These are phyloP conservation scores for Petroica traversi DNA, from an alignment of 2,113 vertebrate species.

Conservation along the genomic window DNA sequence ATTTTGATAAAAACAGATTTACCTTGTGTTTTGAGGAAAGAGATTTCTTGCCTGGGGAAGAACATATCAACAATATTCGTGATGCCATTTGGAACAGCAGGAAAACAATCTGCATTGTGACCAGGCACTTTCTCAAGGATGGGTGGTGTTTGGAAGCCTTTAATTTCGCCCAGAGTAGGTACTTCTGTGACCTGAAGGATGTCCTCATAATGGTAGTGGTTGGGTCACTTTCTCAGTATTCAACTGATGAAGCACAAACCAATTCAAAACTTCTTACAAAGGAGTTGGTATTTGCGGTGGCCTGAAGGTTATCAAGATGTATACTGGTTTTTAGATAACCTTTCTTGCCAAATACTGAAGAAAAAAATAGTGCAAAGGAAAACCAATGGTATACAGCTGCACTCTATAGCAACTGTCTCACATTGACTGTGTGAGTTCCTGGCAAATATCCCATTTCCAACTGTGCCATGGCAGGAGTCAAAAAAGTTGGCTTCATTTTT, in stretches of 20 bases:
- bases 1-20: slow-evolving; percentile 80
- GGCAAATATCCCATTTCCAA: background rate
- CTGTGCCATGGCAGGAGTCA: background rate
- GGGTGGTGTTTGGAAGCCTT: slow-evolving; percentile 93
- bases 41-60: slow-evolving; percentile 88
- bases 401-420: background rate
- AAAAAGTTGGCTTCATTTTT: background rate
- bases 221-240: slow-evolving; percentile 82
- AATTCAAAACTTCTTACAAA: slow-evolving; percentile 78
- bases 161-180: slow-evolving; percentile 80
- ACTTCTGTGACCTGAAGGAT: slow-evolving; percentile 76
- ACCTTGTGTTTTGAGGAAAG: slow-evolving; percentile 88
- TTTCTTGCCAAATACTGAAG: slow-evolving; percentile 76
- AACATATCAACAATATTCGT: slow-evolving; percentile 84
- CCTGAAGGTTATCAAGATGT: slow-evolving; percentile 88
- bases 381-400: background rate
- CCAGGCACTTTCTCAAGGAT: slow-evolving; percentile 86
- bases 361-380: slow-evolving; percentile 56
- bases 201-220: slow-evolving; percentile 84
- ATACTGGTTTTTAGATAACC: slow-evolving; percentile 83
- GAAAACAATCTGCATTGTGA: slow-evolving; percentile 86
- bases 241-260: slow-evolving; percentile 81
- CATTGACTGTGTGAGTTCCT: background rate
- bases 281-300: slow-evolving; percentile 80
- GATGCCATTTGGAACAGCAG: slow-evolving; percentile 85